These are phyloP conservation scores for Ailurus styani DNA, from an alignment of 2,113 vertebrate species.

Conservation along the genomic window DNA sequence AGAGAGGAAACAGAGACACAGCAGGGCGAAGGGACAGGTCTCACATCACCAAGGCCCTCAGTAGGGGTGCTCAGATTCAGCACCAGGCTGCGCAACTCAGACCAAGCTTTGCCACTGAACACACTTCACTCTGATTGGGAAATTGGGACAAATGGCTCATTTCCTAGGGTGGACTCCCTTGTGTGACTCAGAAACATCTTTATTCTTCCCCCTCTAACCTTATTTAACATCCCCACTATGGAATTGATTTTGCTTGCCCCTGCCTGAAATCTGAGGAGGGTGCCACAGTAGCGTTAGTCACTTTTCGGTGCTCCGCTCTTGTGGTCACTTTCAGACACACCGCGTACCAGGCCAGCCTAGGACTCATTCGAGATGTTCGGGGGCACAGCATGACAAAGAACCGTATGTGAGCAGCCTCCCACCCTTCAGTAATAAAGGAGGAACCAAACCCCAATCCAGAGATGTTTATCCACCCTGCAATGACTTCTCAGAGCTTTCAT, in stretches of 20 bases:
- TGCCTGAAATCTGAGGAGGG: neutral
- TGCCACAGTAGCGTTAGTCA: neutral
- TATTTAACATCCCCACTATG: neutral
- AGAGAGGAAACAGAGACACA: neutral
- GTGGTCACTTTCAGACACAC: neutral
- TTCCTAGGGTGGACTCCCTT: neutral
- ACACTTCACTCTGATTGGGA: neutral
- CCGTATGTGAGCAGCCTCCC: neutral
- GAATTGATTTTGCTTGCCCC: neutral
- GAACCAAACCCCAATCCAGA: neutral
- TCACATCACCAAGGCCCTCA: neutral
- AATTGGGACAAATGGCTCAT: neutral
- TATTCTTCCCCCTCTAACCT: neutral
- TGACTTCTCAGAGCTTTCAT: neutral
- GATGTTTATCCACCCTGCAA: neutral
- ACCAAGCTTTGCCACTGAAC: neutral
- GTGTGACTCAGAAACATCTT: neutral
- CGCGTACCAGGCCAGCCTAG: neutral
- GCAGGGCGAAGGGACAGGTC: neutral
- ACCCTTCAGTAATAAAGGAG: neutral
- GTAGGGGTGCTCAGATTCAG: neutral
- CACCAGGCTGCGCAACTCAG: neutral
- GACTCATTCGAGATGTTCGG: neutral
- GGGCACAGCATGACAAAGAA: neutral
- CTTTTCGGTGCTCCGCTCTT: neutral